Conservation (phyloP, 2,888 invertebrate genomes). For the Synergus umbraculus region DNA sequence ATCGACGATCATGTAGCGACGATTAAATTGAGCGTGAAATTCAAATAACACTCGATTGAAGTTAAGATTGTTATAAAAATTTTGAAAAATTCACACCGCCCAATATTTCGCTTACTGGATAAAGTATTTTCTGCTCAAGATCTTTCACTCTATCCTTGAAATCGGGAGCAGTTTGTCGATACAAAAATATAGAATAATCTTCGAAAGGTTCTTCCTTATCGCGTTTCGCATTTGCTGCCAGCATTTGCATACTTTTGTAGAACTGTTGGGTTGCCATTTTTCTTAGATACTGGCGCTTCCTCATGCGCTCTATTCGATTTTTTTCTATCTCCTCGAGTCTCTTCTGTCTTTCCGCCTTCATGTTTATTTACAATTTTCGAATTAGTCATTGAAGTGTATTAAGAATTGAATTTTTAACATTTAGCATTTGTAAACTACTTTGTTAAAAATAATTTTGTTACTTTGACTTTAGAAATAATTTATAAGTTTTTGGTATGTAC, state of each 20-base stretch:
- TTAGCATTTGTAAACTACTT: background rate
- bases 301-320: slow-evolving; percentile 83
- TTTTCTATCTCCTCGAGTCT: slow-evolving; percentile 86
- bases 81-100: background rate
- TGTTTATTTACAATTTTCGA: slow-evolving; percentile 50
- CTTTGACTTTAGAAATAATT: background rate
- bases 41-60: background rate
- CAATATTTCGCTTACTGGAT: slow-evolving; percentile 82
- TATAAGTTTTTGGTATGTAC: background rate
- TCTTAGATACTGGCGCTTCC: slow-evolving; percentile 83
- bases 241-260: slow-evolving; percentile 90
- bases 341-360: slow-evolving; percentile 86
- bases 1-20: slow-evolving; percentile 4
- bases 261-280: slow-evolving; percentile 90
- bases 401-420: background rate
- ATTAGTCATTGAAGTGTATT: slow-evolving; percentile 1
- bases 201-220: slow-evolving; percentile 85
- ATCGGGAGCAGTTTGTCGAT: slow-evolving; percentile 90
- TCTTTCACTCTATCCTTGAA: slow-evolving; percentile 91
- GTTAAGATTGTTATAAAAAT: slow-evolving; percentile 31
- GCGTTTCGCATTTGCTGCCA: slow-evolving; percentile 86
- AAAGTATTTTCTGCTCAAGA: slow-evolving; percentile 86
- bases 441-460: background rate
- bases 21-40: background rate
- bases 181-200: slow-evolving; percentile 91